Evolutionary conservation across 2,113 vertebrate genomes (phyloP), one percentile per base, ranked within the genome.

Genomic region (Neodontobutis hainanensis): DNA sequence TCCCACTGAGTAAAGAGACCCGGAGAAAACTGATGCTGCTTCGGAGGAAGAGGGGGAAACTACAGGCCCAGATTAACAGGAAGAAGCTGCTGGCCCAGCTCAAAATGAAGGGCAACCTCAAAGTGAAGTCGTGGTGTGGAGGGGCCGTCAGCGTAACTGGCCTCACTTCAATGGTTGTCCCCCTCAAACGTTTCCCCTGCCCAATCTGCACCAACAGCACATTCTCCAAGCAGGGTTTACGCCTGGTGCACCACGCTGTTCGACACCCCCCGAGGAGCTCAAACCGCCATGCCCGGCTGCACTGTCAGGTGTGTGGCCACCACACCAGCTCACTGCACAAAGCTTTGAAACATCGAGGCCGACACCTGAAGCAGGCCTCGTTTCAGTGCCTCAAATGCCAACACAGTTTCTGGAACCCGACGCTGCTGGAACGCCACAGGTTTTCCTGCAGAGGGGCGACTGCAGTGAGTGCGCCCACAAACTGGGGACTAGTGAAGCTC

Each of bases 291-390:
- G 59, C 94, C 85, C 91, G 90, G 2, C 87, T 91, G 68, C 70
- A 77, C 42, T 98, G 96, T 66, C 87, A 89, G 35, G 94, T 94
- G 0, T 98, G 96, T 5, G 94, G 94, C 2, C 90, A 92, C 49
- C 95, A 91, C 74, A 94, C 92, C 73, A 87, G 93, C 79, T 92
- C 92, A 1, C 87, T 97, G 49, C 74, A 93, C 85, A 92, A 86
- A 4, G 90, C 95, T 38, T 92, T 98, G 62, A 92, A 91, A 9
- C 96, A 98, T 85, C 68, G 93, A 38, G 86, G 87, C 44, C 81
- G 58, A 27, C 93, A 94, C 65, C 87, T 92, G 0, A 83, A 72
- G 40, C 86, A 87, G 46, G 88, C 88, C 1, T 70, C 80, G 5
- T 93, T 91, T 83, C 84, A 86, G 7, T 94, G 93, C 84, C 81